A percentile compares a stretch with the other conserved stretches of the same genome.
phyloP scores from a whole-genome alignment of 1,140 invertebrate species.

The Calephelis nemesis region DNA sequence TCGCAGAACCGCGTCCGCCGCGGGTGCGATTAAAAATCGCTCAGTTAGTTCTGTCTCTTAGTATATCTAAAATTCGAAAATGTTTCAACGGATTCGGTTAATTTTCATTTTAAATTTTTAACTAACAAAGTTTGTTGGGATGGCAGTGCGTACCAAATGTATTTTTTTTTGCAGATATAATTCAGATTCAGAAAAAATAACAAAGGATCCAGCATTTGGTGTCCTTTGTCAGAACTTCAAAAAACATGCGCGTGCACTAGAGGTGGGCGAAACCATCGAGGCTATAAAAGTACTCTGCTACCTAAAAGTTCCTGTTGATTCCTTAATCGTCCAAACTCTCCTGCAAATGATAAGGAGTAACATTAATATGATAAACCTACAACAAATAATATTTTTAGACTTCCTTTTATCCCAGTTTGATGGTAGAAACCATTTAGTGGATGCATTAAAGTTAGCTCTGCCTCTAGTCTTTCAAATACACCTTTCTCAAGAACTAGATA shows the following conservation, averaged over 20 bases:
- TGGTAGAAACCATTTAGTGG: conserved; percentile 76
- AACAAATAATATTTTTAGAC: conserved; percentile 82
- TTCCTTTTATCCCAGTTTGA: conserved; percentile 75
- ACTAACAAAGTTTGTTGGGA: no score
- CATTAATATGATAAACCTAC: conserved; percentile 80
- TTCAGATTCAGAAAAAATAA: conserved; percentile 42
- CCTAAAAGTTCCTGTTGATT: conserved; percentile 78
- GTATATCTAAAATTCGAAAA: no score
- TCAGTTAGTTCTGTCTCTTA: no score
- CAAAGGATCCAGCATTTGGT: conserved; percentile 57
- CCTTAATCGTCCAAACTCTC: conserved; percentile 80
- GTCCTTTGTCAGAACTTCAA: conserved; percentile 74
- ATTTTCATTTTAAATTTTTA: no score
- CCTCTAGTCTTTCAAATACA: conserved; percentile 82
- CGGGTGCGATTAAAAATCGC: no score
- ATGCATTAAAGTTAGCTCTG: conserved; percentile 81
- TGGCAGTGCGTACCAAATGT: no score
- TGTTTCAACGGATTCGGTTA: no score
- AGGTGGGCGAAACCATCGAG: conserved; percentile 77
- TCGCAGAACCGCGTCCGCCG: no score
- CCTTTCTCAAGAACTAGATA: conserved; percentile 77
- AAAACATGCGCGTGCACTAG: conserved; percentile 74
- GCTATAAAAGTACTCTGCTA: conserved; percentile 80
- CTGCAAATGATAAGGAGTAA: conserved; percentile 81
- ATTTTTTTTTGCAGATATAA: conserved; percentile 36